Evolutionary conservation across 2,797 vertebrate genomes (phyloP), one percentile per base, ranked within the genome.

Genomic region (Rhinoraja longicauda): DNA sequence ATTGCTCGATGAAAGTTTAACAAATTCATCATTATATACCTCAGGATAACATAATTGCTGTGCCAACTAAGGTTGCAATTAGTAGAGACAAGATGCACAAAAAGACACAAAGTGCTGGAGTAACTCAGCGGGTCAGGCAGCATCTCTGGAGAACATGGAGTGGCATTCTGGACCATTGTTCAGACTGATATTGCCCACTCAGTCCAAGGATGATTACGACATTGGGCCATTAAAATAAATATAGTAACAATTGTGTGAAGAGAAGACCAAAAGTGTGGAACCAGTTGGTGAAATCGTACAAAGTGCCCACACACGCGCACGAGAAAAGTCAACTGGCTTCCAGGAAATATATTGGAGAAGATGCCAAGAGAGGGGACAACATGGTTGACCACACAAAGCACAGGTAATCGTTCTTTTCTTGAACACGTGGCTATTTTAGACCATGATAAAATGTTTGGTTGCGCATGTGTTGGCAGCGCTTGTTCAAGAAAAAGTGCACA

Each of bases 401-500:
- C 36, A 92, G 4, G 36, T 64, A 57, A 32, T 64, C 84, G 32
- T 17, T 53, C 82, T 57, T n/a, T 90, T 67, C 64, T 45, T 39
- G 21, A 5, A 53, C 39, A 72, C 70, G 73, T 24, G 24, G 7
- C 8, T 39, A 62, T 72, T 4, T 90, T 32, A 19, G 81, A 59
- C 81, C 57, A 59, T 59, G 26, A 82, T 10, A 19, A 12, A 24
- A 53, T 13, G 59, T 5, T 62, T n/a, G 29, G 1, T 4, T 39
- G 72, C 39, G 45, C 26, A 39, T 12, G 24, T 24, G 39, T 64
- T 21, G 12, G 36, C 15, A 15, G 10, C 12, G 4, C 32, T 10
- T 10, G 21, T 70, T 19, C 26, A 10, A 26, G 36, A 36, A 67
- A 7, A 78, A 93, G 39, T 82, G 93, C 77, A 93, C 93, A 93